Evolutionary conservation across 1,140 invertebrate species (phyloP).

Genomic region (Nephila pilipes): DNA sequence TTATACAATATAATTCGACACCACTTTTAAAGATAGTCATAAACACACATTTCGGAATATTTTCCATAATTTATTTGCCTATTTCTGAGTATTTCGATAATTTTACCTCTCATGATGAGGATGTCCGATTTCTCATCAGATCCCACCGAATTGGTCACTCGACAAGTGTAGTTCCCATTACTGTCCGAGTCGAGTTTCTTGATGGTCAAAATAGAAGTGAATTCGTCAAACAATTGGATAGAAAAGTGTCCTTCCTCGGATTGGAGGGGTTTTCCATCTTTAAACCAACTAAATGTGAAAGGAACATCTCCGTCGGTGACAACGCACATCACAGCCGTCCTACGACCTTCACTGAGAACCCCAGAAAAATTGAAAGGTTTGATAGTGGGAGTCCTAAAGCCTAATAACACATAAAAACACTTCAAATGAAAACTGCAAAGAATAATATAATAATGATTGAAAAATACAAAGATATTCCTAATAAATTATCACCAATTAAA

Average conservation of each 20-base stretch:
- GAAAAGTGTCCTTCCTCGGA: neutral
- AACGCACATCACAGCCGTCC: conserved; percentile 30
- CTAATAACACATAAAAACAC: neutral
- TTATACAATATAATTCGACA: no score
- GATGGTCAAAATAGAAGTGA: conserved; percentile 80
- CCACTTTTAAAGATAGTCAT: no score
- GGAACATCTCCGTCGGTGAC: conserved; percentile 44
- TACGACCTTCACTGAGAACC: neutral
- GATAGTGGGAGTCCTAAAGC: conserved; percentile 13
- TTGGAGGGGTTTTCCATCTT: neutral
- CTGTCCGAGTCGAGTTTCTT: conserved; percentile 52
- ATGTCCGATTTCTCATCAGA: conserved; percentile 28
- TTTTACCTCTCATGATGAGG: conserved; percentile 39
- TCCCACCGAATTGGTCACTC: conserved; percentile 74
- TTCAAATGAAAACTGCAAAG: neutral
- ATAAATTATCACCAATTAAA: no score
- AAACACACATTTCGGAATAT: no score
- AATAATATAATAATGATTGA: neutral
- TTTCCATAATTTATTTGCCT: no score
- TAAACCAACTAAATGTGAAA: conserved; percentile 68
- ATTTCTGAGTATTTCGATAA: no score
- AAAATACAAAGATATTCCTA: no score
- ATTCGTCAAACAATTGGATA: conserved; percentile 63
- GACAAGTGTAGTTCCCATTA: conserved; percentile 79
- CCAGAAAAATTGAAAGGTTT: conserved; percentile 65